Evolutionary conservation across 1,140 invertebrate genomes (phyloP), one percentile per base, ranked within the genome.

Genomic region (Drosophila melanica): DNA sequence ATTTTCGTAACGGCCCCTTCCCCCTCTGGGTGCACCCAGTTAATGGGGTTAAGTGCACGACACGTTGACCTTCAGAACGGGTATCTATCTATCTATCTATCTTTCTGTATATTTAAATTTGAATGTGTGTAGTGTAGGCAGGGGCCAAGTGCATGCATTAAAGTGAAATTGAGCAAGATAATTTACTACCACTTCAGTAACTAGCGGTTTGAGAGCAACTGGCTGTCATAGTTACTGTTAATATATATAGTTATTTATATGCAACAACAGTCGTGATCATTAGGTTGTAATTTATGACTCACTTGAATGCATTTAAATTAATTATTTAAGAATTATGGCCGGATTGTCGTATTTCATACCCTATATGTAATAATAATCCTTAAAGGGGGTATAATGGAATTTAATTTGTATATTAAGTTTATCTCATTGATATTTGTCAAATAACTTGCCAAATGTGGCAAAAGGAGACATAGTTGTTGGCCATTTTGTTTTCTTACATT

Each of bases 1-100:
- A 16, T 42, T 60, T 84, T 55, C 48, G 44, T 65, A 67, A 65
- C 47, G 41, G 35, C 39, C 30, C 48, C 54, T 18, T 16, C 41
- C 33, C 33, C 7, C 27, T 35, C 23, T 37, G 47, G 41, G 23
- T 75, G 73, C 71, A 44, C 42, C 35, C 60, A 77, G 53, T 65
- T 55, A 75, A 69, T 59, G 42, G 45, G 75, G 82, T 75, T 81
- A 86, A 78, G 75, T 69, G 54, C 75, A 48, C 60, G 48, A 35
- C 53, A 30, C 20, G 55, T 42, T 70, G 77, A 79, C 80, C 80
- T 79, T 79, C 55, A 72, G 10, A 53, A 37, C 39, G 54, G 16
- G 18, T 67, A 27, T 57, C 42, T 55, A 51, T 54, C 30, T 62
- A 33, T 14, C 35, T 48, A 47, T 47, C 48, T 44, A 45, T 53